phyloP scores from a whole-genome alignment of 2,888 invertebrate genomes.

The Cremastinae sp. region DNA sequence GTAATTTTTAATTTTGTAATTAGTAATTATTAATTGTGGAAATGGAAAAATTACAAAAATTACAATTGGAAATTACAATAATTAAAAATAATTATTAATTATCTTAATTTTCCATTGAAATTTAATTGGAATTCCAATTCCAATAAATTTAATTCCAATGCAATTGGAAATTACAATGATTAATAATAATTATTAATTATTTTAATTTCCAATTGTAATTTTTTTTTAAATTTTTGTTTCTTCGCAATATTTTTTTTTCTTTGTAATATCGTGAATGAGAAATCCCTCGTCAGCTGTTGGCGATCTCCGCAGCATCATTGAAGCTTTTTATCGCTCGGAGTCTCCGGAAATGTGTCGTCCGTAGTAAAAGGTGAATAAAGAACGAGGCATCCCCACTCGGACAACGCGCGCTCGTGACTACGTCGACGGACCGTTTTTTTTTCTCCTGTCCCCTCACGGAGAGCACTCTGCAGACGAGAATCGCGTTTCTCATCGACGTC shows the following conservation, averaged over 20 bases:
- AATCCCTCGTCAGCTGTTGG: conserved; percentile 61
- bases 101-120: too few relatives aligned
- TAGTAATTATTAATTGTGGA: too few relatives aligned
- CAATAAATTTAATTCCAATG: too few relatives aligned
- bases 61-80: too few relatives aligned
- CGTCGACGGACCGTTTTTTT: background rate
- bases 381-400: conserved; percentile 27
- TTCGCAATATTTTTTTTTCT: conserved; percentile 1
- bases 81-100: too few relatives aligned
- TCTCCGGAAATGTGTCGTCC: conserved; percentile 18
- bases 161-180: too few relatives aligned
- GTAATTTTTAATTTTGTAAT: too few relatives aligned
- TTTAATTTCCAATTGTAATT: too few relatives aligned
- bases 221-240: too few relatives aligned
- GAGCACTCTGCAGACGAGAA: background rate
- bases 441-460: background rate
- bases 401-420: background rate
- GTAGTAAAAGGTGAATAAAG: conserved; percentile 36
- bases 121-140: too few relatives aligned
- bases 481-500: background rate
- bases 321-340: background rate
- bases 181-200: too few relatives aligned
- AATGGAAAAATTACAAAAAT: too few relatives aligned
- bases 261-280: conserved; percentile 3
- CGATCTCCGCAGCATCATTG: conserved; percentile 16